Evolutionary conservation across 2,888 invertebrate genomes (phyloP).

Genomic region (Acronicta aceris): DNA sequence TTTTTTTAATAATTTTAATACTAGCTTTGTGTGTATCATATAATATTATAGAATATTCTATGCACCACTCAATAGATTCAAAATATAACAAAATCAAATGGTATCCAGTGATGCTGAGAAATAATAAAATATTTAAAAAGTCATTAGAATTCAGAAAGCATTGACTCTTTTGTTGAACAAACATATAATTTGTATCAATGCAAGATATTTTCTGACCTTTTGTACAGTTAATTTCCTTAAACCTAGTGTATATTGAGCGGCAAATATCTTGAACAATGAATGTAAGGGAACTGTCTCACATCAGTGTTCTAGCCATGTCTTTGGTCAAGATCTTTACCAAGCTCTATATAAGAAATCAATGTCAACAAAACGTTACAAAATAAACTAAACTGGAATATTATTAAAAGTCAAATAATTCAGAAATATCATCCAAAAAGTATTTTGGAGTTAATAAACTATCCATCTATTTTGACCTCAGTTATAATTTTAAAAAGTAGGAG

Average conservation of each 20-base stretch:
- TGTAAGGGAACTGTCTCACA: no score
- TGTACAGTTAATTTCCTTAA: conserved; percentile 15
- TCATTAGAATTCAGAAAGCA: conserved; percentile 13
- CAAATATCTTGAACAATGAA: no score
- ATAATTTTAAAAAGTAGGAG: not conserved
- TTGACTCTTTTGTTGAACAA: conserved; percentile 4
- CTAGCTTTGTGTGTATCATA: conserved; percentile 25
- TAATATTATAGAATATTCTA: conserved; percentile 28
- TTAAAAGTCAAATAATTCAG: conserved; percentile 7
- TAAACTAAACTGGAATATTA: conserved; percentile 9
- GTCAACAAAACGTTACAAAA: conserved; percentile 11
- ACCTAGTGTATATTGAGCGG: conserved; percentile 3
- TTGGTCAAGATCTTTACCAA: no score
- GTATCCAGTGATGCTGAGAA: conserved; percentile 15
- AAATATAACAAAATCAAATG: conserved; percentile 15
- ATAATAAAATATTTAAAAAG: conserved; percentile 21
- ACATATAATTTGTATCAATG: conserved; percentile 19
- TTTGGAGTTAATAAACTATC: conserved; percentile 1
- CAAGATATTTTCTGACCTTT: conserved; percentile 15
- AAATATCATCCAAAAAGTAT: conserved; percentile 6
- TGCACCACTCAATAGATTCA: conserved; percentile 23
- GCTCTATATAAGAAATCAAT: not conserved
- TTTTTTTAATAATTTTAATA: conserved; percentile 18
- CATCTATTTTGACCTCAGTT: not conserved
- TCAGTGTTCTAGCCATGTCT: no score